Conservation (phyloP, 2,797 vertebrate species). For the Lithobates sylvaticus region DNA sequence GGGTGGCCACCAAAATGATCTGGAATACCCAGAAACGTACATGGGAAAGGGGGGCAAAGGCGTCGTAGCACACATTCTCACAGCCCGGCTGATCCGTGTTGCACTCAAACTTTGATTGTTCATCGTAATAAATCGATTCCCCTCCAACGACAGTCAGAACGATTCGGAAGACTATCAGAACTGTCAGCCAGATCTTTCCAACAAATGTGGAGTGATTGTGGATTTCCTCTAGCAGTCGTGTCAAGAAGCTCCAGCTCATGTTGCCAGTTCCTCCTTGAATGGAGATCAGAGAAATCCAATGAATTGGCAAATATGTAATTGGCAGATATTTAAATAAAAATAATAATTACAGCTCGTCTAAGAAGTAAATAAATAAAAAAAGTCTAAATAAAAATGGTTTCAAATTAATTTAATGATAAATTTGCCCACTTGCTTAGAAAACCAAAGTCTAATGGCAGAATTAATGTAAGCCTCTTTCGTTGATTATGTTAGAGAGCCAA, state of each 20-base stretch:
- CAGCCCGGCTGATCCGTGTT: conserved; percentile 97
- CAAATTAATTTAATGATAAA: too few relatives aligned
- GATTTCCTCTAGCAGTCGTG: conserved; percentile 97
- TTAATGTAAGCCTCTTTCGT: too few relatives aligned
- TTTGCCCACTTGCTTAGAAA: too few relatives aligned
- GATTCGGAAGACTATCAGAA: conserved; percentile 96
- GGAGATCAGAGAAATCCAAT: conserved; percentile 36
- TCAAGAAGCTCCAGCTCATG: conserved; percentile 99
- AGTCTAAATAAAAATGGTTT: too few relatives aligned
- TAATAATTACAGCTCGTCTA: too few relatives aligned
- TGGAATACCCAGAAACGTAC: conserved; percentile 99
- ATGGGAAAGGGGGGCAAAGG: conserved; percentile 94
- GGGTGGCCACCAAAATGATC: conserved; percentile 93
- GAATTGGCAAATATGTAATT: background rate
- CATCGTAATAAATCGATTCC: conserved; percentile 98
- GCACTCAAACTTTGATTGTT: conserved; percentile 98
- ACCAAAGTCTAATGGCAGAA: too few relatives aligned
- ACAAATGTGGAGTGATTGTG: conserved; percentile 99
- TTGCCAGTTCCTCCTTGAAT: conserved; percentile 73
- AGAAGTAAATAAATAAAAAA: too few relatives aligned
- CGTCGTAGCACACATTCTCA: conserved; percentile 97
- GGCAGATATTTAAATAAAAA: background rate
- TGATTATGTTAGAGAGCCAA: too few relatives aligned
- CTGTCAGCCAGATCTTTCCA: conserved; percentile 98
- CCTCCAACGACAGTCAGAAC: conserved; percentile 97